Conservation (phyloP, 2,888 invertebrate species). For the Ischnus inquisitorius region DNA sequence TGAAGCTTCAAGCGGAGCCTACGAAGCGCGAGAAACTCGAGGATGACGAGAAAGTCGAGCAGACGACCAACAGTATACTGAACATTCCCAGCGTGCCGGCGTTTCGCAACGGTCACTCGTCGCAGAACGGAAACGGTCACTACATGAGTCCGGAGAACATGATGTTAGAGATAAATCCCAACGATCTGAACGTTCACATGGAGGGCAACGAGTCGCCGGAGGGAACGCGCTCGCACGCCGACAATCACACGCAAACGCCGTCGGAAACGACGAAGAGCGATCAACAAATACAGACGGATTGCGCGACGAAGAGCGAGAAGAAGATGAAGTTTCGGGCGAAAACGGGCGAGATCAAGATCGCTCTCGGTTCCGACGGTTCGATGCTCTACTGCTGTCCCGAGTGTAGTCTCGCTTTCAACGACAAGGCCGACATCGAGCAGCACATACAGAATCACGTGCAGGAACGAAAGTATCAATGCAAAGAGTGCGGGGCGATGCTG, state of each 20-base stretch:
- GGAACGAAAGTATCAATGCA: constrained; percentile 86
- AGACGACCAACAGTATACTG: constrained; percentile 81
- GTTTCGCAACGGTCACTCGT: constrained; percentile 76
- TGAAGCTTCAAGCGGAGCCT: constrained; percentile 82
- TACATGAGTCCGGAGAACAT: constrained; percentile 79
- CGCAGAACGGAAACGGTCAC: constrained; percentile 78
- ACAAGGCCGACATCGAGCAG: constrained; percentile 85
- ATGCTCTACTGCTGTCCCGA: constrained; percentile 86
- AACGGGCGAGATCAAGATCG: constrained; percentile 84
- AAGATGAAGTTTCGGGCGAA: constrained; percentile 84
- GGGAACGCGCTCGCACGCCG: constrained; percentile 1
- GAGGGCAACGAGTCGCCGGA: constrained; percentile 69
- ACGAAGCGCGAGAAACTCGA: constrained; percentile 74
- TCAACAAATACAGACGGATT: background rate
- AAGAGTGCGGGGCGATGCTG: constrained; percentile 86
- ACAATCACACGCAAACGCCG: constrained; percentile 44
- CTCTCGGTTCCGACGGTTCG: constrained; percentile 84
- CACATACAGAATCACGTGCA: constrained; percentile 84
- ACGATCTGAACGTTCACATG: constrained; percentile 81
- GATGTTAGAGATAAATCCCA: constrained; percentile 80
- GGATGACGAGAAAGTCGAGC: constrained; percentile 77
- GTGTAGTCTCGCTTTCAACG: constrained; percentile 85
- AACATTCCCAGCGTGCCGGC: constrained; percentile 83
- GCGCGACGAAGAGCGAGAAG: constrained; percentile 65
- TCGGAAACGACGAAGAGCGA: constrained; percentile 37